phyloP scores from a whole-genome alignment of 2,113 vertebrate species.

The Dipodomys spectabilis region DNA sequence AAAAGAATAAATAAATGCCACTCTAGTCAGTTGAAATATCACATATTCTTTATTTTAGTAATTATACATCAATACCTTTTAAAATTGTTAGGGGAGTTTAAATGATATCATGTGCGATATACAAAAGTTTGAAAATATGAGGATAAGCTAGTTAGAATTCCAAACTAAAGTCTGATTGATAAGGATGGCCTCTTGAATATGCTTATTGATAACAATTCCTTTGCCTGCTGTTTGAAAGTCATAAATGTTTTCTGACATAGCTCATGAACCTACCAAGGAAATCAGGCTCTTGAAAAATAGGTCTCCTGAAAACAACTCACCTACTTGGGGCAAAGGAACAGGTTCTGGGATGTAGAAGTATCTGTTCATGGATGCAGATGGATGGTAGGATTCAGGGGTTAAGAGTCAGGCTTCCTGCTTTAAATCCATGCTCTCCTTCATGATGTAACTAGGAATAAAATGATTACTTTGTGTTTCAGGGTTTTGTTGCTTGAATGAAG shows the following conservation, averaged over 20 bases:
- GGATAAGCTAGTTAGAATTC: background rate
- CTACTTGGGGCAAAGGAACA: background rate
- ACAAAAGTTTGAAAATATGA: background rate
- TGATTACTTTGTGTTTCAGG: background rate
- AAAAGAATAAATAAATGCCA: constrained; percentile 23
- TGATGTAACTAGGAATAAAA: background rate
- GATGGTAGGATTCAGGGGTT: background rate
- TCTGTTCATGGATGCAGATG: background rate
- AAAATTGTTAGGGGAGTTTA: background rate
- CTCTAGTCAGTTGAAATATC: background rate
- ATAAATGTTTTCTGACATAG: constrained; percentile 18
- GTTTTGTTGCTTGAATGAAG: background rate
- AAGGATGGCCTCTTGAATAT: background rate
- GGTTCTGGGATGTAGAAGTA: background rate
- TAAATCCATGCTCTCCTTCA: background rate
- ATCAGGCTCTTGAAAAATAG: background rate
- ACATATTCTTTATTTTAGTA: background rate
- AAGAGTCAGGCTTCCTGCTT: background rate
- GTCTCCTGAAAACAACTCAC: background rate
- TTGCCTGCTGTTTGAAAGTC: background rate
- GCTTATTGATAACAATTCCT: background rate
- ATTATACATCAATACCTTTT: background rate
- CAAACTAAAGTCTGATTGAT: background rate
- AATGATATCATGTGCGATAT: constrained; percentile 2
- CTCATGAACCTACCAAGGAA: background rate